Conservation (phyloP, 2,797 vertebrate species). For the Danio kyathit region DNA sequence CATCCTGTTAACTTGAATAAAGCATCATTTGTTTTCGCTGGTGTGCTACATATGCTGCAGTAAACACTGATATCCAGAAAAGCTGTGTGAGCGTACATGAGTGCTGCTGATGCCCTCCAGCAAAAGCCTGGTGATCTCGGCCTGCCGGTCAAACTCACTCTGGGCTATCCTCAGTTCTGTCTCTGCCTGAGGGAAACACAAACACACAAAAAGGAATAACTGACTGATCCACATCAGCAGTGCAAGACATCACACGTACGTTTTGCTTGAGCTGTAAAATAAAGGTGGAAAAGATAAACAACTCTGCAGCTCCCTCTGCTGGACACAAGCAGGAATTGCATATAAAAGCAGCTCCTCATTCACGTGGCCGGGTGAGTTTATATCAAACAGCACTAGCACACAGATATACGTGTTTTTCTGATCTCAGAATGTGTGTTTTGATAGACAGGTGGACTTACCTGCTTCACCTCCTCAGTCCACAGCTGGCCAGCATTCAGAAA, state of each 20-base stretch:
- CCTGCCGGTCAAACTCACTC: slow-evolving; percentile 93
- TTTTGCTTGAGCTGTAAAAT: not conserved
- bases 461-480: slow-evolving; percentile 94
- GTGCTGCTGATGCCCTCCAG: slow-evolving; percentile 90
- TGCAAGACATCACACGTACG: not conserved
- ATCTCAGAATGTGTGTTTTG: not conserved
- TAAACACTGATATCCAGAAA: not conserved
- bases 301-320: slow-evolving; percentile 33
- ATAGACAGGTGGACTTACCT: slow-evolving; percentile 81
- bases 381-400: not conserved
- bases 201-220: slow-evolving; percentile 18
- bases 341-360: slow-evolving; percentile 4
- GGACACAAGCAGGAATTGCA: not conserved
- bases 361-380: not conserved
- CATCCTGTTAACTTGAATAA: not conserved
- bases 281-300: not conserved
- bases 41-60: not conserved
- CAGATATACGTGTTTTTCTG: not conserved
- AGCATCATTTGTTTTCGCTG: not conserved
- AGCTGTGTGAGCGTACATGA: slow-evolving; percentile 81
- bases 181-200: slow-evolving; percentile 85
- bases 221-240: not conserved
- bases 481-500: slow-evolving; percentile 85
- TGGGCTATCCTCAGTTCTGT: slow-evolving; percentile 93
- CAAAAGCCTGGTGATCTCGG: slow-evolving; percentile 87